phyloP scores from a whole-genome alignment of 1,140 invertebrate genomes.

The Aphaenogaster ashmeadi region DNA sequence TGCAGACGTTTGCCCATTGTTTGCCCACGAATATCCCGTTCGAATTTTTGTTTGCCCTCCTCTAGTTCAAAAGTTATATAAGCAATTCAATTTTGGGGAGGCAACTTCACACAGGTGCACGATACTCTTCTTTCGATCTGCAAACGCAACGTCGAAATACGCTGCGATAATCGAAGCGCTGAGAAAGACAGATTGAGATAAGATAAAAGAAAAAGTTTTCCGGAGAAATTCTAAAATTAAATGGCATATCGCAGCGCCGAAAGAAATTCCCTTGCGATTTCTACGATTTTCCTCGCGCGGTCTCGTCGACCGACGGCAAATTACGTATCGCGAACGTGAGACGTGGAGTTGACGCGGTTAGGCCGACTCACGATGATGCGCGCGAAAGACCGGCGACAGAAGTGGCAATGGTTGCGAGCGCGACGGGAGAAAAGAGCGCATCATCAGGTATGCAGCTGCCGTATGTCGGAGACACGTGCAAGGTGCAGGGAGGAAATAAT shows the following conservation, averaged over 20 bases:
- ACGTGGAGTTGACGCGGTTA: slow-evolving; percentile 49
- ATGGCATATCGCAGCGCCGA: background rate
- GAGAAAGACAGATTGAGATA: background rate
- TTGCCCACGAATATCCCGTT: too few species aligned
- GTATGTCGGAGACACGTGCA: slow-evolving; percentile 52
- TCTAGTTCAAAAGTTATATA: too few species aligned
- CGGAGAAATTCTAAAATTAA: background rate
- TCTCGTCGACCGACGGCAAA: slow-evolving; percentile 33
- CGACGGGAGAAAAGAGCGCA: slow-evolving; percentile 55
- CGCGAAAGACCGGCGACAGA: slow-evolving; percentile 57
- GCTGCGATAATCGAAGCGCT: background rate
- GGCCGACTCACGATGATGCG: slow-evolving; percentile 68
- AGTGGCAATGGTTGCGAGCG: slow-evolving; percentile 46
- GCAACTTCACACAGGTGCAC: too few species aligned
- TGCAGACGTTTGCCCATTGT: too few species aligned
- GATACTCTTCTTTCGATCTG: too few species aligned
- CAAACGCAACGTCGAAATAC: too few species aligned
- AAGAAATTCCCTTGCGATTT: slow-evolving; percentile 24
- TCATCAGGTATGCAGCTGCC: slow-evolving; percentile 68
- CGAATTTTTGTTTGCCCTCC: too few species aligned
- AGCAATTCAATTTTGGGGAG: too few species aligned
- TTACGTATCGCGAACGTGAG: slow-evolving; percentile 60
- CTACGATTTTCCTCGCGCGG: slow-evolving; percentile 41
- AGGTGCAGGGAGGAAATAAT: slow-evolving; percentile 38
- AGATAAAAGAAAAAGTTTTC: background rate